A percentile compares a stretch with the other conserved stretches of the same genome.
phyloP scores from a whole-genome alignment of 2,797 vertebrate genomes.

The Pseudopleuronectes americanus region DNA sequence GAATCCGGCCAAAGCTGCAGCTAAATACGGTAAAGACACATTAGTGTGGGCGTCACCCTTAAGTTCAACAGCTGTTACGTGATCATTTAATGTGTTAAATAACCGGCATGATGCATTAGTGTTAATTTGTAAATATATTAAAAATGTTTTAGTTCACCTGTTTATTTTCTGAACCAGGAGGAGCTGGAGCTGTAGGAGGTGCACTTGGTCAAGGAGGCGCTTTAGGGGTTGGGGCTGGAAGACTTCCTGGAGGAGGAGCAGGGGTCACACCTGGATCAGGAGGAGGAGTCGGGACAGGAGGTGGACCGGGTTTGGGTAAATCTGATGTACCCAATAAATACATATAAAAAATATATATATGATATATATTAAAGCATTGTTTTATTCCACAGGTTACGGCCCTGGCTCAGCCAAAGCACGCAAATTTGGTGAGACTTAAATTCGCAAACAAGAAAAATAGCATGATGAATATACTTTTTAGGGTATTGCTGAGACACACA shows the following conservation, averaged over 20 bases:
- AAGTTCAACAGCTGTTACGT: not conserved
- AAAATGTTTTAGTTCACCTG: conserved; percentile 2
- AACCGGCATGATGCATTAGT: not conserved
- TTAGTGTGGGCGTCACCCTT: not conserved
- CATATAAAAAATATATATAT: not conserved
- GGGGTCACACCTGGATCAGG: conserved; percentile 55
- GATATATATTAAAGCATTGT: conserved; percentile 1
- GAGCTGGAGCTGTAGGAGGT: conserved; percentile 52
- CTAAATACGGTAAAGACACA: conserved; percentile 80
- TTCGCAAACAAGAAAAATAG: conserved; percentile 1
- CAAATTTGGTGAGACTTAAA: conserved; percentile 74
- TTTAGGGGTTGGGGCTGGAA: conserved; percentile 56
- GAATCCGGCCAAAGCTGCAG: conserved; percentile 78
- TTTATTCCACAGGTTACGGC: conserved; percentile 65
- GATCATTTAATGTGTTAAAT: no score
- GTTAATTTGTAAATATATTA: not conserved
- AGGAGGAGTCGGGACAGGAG: not conserved
- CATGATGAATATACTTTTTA: not conserved
- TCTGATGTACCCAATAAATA: not conserved
- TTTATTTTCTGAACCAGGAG: conserved; percentile 45
- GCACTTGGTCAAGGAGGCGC: conserved; percentile 60
- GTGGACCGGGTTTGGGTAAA: conserved; percentile 38
- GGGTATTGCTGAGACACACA: not conserved
- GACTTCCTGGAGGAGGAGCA: conserved; percentile 48
- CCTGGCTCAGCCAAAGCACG: conserved; percentile 76